These are phyloP conservation scores for Enteromius treurensis DNA, from an alignment of 2,797 vertebrate species.

Conservation along the genomic window DNA sequence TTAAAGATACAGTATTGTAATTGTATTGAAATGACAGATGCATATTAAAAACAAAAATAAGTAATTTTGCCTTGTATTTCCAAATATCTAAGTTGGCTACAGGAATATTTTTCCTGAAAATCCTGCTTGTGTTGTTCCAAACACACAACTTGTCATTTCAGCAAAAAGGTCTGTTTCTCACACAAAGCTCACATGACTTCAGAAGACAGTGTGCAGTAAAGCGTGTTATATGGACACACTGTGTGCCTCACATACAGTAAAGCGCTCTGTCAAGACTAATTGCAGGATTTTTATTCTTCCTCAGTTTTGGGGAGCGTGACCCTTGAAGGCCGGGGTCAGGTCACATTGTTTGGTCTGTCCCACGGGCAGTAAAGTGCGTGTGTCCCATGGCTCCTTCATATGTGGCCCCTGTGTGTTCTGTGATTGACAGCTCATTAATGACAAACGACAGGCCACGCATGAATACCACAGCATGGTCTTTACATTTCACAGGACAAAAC, in stretches of 20 bases:
- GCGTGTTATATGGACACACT: background rate
- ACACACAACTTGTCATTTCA: background rate
- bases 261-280: background rate
- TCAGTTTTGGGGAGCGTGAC: background rate
- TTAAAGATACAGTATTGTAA: no score
- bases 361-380: background rate
- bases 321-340: background rate
- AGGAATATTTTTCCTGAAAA: background rate
- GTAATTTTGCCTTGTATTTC: background rate
- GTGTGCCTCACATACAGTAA: background rate
- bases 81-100: background rate
- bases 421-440: conserved; percentile 29
- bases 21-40: no score
- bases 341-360: background rate
- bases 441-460: background rate
- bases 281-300: background rate
- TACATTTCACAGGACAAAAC: background rate
- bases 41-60: no score
- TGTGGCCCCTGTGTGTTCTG: background rate
- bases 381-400: background rate
- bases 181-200: background rate
- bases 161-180: background rate
- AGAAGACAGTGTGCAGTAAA: background rate
- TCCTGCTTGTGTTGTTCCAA: background rate
- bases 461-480: background rate